phyloP scores from a whole-genome alignment of 1,140 invertebrate species.

The Zaprionus capensis region DNA sequence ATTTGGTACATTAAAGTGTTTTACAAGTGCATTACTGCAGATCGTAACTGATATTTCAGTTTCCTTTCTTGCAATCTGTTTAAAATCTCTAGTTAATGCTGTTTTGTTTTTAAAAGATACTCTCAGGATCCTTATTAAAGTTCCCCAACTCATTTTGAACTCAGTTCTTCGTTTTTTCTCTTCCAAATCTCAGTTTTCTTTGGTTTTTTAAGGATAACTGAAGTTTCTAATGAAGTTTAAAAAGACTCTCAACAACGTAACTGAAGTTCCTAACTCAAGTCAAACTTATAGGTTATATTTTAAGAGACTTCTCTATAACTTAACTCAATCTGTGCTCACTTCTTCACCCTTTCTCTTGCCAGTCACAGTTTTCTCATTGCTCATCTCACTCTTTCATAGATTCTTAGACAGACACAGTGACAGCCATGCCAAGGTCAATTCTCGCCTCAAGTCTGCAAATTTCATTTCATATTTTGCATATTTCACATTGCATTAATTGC shows the following conservation, averaged over 20 bases:
- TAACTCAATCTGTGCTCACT: background rate
- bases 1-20: background rate
- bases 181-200: too few species aligned
- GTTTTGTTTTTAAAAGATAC: background rate
- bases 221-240: background rate
- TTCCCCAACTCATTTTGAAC: background rate
- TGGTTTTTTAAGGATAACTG: too few species aligned
- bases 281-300: too few species aligned
- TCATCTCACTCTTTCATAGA: background rate
- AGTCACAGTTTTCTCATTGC: background rate
- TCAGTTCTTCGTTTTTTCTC: too few species aligned
- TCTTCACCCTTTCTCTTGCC: background rate
- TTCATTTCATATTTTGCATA: conserved; percentile 33
- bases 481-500: conserved; percentile 72
- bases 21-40: too few species aligned
- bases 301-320: background rate
- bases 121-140: background rate
- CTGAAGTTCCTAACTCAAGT: background rate
- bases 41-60: too few species aligned
- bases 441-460: background rate
- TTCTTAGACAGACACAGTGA: background rate
- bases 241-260: background rate
- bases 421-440: background rate
- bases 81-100: too few species aligned
- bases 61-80: too few species aligned